phyloP scores from a whole-genome alignment of 2,113 vertebrate genomes.

The Phylloscopus whistleri region DNA sequence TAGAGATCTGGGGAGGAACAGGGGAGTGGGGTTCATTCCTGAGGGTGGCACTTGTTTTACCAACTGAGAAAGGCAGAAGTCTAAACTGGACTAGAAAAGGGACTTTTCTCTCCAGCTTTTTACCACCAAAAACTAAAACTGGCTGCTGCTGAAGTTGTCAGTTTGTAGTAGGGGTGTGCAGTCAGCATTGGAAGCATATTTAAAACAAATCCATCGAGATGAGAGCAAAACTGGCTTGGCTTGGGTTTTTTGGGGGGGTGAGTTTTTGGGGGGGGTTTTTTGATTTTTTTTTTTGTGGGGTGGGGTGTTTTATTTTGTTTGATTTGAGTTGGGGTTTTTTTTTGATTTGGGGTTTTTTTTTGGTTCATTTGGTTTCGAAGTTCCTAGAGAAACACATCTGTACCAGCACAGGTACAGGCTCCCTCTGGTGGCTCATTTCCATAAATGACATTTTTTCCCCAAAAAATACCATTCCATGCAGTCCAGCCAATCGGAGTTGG shows the following conservation, averaged over 20 bases:
- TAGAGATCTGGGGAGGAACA: neutral
- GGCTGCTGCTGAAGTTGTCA: neutral
- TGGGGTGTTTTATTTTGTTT: neutral
- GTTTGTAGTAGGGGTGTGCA: neutral
- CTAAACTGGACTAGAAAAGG: neutral
- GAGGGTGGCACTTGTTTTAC: neutral
- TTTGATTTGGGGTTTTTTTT: neutral
- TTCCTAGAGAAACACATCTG: neutral
- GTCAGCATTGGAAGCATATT: neutral
- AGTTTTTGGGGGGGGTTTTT: fast-evolving
- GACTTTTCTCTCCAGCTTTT: neutral
- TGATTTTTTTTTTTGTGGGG: no score
- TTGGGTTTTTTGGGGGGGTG: no score
- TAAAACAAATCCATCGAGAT: neutral
- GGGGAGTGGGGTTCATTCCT: neutral
- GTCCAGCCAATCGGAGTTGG: neutral
- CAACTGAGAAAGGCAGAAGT: neutral
- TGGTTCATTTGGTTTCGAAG: fast-evolving
- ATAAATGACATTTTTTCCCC: fast-evolving
- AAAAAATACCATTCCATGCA: fast-evolving
- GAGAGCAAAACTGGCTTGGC: neutral
- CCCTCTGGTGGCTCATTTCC: conserved; percentile 24
- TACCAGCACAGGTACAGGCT: neutral
- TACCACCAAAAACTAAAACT: no score
- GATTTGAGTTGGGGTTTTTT: neutral